Conservation (phyloP, 2,797 vertebrate species). For the Artibeus jamaicensis region DNA sequence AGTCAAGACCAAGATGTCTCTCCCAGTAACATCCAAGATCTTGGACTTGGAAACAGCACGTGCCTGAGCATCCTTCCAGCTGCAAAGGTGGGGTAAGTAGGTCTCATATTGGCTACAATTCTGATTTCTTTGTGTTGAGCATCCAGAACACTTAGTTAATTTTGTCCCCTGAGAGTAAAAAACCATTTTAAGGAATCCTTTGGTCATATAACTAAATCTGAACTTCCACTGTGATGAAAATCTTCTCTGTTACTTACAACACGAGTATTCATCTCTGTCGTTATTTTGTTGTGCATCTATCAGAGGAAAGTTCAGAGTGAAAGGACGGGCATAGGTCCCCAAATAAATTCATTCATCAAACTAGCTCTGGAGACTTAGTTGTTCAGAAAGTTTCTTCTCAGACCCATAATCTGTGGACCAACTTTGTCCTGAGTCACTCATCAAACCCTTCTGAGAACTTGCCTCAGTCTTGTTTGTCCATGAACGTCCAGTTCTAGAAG, state of each 20-base stretch:
- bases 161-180: background rate
- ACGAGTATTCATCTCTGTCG: background rate
- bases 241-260: background rate
- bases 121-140: background rate
- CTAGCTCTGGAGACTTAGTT: background rate
- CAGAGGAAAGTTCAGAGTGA: background rate
- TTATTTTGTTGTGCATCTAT: background rate
- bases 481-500: background rate
- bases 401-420: background rate
- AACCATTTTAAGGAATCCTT: background rate
- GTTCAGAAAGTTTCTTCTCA: background rate
- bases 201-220: background rate
- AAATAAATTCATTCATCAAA: background rate
- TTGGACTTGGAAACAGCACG: background rate
- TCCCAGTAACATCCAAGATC: background rate
- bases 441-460: background rate
- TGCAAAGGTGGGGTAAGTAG: background rate
- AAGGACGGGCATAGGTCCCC: too few species aligned
- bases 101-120: background rate
- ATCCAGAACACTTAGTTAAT: background rate
- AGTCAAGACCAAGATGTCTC: background rate
- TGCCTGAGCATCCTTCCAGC: background rate
- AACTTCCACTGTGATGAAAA: background rate
- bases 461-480: background rate
- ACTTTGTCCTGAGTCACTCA: background rate